Evolutionary conservation across 2,113 vertebrate species (phyloP).

Genomic region (Talpa occidentalis): DNA sequence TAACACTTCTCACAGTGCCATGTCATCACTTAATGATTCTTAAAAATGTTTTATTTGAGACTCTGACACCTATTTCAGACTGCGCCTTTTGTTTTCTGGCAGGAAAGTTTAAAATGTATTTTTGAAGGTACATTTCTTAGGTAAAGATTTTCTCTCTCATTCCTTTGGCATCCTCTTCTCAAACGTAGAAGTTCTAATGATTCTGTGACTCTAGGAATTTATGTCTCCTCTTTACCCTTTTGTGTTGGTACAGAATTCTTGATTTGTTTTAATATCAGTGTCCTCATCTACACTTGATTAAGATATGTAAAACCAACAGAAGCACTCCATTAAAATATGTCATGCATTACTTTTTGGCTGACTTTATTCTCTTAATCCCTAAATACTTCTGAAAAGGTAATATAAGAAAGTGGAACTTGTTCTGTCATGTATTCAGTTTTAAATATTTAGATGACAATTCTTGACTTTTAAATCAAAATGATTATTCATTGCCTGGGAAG

Average conservation of each 20-base stretch:
- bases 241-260: not conserved
- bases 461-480: slow-evolving; percentile 39
- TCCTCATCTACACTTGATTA: not conserved
- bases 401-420: not conserved
- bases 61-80: not conserved
- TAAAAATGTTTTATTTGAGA: not conserved
- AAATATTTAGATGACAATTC: slow-evolving; percentile 11
- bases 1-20: not conserved
- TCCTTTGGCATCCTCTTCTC: not conserved
- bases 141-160: not conserved
- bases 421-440: not conserved
- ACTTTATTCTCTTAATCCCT: slow-evolving; percentile 15
- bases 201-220: not conserved
- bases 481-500: not conserved
- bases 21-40: not conserved
- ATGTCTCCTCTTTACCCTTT: not conserved
- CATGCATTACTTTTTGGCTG: not conserved
- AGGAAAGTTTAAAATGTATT: slow-evolving; percentile 21
- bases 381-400: not conserved
- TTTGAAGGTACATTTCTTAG: not conserved
- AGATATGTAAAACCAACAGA: slow-evolving; percentile 1
- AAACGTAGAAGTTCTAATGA: not conserved
- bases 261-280: not conserved
- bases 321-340: not conserved
- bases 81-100: slow-evolving; percentile 28